Evolutionary conservation across 2,113 vertebrate genomes (phyloP).

Genomic region (Chaenogobius annularis): DNA sequence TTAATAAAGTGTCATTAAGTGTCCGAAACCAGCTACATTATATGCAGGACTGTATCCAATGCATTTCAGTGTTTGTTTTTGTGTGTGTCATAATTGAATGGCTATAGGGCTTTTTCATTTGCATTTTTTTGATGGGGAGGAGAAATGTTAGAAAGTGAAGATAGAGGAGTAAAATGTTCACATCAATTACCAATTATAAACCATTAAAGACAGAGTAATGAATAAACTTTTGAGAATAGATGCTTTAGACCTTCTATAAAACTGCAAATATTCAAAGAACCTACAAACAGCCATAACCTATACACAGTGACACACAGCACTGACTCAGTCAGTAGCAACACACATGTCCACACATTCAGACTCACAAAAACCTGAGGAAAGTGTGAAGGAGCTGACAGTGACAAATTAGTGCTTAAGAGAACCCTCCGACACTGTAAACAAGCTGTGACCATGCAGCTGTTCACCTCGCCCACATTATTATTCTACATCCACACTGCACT

Average conservation of each 20-base stretch:
- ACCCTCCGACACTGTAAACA: constrained; percentile 70
- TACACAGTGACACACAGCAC: constrained; percentile 12
- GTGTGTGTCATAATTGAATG: no score
- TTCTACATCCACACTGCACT: constrained; percentile 67
- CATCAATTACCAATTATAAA: no score
- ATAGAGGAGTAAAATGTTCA: background rate
- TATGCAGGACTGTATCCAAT: no score
- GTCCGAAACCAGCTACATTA: no score
- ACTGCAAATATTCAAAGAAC: constrained; percentile 10
- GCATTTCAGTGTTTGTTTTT: no score
- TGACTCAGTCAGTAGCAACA: constrained; percentile 43
- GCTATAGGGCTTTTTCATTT: background rate
- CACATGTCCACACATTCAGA: constrained; percentile 20
- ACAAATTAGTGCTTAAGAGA: constrained; percentile 73
- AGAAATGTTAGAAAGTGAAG: background rate
- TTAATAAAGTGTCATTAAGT: no score
- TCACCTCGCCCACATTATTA: constrained; percentile 71
- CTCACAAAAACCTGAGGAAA: constrained; percentile 30
- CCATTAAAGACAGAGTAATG: background rate
- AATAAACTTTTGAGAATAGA: background rate
- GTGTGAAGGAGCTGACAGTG: constrained; percentile 65
- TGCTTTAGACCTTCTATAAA: background rate
- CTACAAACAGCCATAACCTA: constrained; percentile 6
- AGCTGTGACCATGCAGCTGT: constrained; percentile 66
- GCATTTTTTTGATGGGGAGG: background rate